phyloP scores from a whole-genome alignment of 1,140 invertebrate species.

The Halictus rubicundus region DNA sequence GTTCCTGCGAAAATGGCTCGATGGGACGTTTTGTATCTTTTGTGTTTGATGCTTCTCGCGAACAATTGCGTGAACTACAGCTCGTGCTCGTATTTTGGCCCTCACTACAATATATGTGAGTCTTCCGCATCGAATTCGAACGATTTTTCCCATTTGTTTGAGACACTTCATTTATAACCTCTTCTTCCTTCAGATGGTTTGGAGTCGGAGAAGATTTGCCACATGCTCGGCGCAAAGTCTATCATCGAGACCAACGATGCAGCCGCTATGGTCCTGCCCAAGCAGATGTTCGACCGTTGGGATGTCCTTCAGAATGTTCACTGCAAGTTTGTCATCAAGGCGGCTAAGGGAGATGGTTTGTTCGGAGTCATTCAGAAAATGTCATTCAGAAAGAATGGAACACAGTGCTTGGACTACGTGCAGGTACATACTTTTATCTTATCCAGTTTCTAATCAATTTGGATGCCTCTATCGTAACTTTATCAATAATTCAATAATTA shows the following conservation, averaged over 20 bases:
- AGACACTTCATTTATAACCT: slow-evolving; percentile 1
- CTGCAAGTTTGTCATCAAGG: slow-evolving; percentile 67
- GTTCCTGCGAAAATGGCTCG: slow-evolving; percentile 47
- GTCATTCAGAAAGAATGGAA: slow-evolving; percentile 64
- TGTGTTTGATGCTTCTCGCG: slow-evolving; percentile 22
- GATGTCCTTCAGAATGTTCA: slow-evolving; percentile 34
- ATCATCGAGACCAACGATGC: neutral
- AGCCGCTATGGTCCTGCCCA: slow-evolving; percentile 57
- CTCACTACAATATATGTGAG: slow-evolving; percentile 46
- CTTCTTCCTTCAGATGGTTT: slow-evolving; percentile 53
- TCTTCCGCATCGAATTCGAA: neutral
- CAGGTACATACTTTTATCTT: slow-evolving; percentile 52
- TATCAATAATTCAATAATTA: too few species aligned
- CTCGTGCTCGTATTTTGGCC: neutral
- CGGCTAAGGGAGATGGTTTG: slow-evolving; percentile 57
- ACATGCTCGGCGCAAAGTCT: slow-evolving; percentile 43
- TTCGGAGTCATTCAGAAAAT: slow-evolving; percentile 74
- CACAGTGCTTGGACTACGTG: slow-evolving; percentile 71
- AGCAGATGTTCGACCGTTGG: slow-evolving; percentile 65
- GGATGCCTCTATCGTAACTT: too few species aligned
- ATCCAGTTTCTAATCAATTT: neutral
- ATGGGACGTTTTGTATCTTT: slow-evolving; percentile 1
- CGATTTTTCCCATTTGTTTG: neutral
- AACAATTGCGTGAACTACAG: slow-evolving; percentile 35
- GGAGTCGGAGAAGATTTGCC: slow-evolving; percentile 57